Conservation (phyloP, 2,888 invertebrate species). For the Diplazon laetatorius region DNA sequence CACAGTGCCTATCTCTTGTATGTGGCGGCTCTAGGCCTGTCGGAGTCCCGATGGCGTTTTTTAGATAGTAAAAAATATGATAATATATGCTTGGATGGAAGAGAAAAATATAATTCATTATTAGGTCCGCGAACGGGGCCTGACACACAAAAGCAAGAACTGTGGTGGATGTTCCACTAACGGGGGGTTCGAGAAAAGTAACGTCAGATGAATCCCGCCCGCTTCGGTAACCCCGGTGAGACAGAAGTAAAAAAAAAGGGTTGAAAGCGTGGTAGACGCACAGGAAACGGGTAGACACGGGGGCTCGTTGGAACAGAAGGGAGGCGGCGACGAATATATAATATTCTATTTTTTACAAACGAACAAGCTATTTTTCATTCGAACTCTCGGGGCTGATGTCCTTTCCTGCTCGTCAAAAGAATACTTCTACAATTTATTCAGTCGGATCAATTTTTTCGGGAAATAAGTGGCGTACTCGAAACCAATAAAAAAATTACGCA, state of each 20-base stretch:
- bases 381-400: conserved; percentile 4
- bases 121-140: conserved; percentile 62
- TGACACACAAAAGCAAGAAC: conserved; percentile 51
- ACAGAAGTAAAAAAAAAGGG: conserved; percentile 73
- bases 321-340: conserved; percentile 56
- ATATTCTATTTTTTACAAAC: conserved; percentile 50
- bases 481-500: no score
- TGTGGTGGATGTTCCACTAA: conserved; percentile 38
- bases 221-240: conserved; percentile 69
- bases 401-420: neutral
- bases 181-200: conserved; percentile 51
- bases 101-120: conserved; percentile 82
- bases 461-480: no score
- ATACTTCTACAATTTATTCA: neutral
- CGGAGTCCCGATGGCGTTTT: conserved; percentile 68
- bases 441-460: no score
- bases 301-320: conserved; percentile 66
- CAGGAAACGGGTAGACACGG: conserved; percentile 43
- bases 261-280: conserved; percentile 69
- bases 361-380: conserved; percentile 65
- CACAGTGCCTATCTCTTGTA: conserved; percentile 44
- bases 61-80: conserved; percentile 82
- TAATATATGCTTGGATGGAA: conserved; percentile 82
- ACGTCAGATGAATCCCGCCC: conserved; percentile 78
- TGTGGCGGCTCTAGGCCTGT: conserved; percentile 32